Evolutionary conservation across 2,888 invertebrate species (phyloP).

Genomic region (Lasioglossum zephyrum): DNA sequence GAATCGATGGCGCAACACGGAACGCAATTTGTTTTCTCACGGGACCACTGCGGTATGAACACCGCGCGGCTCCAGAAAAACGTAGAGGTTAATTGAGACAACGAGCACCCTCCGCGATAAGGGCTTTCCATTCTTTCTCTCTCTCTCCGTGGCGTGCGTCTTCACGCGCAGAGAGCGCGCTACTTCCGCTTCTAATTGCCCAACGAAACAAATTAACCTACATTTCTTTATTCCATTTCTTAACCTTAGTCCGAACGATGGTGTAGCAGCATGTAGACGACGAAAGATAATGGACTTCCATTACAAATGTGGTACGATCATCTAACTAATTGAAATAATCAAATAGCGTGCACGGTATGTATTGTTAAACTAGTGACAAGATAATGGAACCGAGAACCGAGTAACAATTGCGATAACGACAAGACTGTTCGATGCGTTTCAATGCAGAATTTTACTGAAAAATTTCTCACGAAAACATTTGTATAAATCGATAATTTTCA

Average conservation of each 20-base stretch:
- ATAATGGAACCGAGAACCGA: background rate
- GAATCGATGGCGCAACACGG: slow-evolving; percentile 34
- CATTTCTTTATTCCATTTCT: slow-evolving; percentile 52
- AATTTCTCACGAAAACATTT: too few species aligned
- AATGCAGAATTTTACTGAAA: background rate
- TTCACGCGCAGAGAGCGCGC: slow-evolving; percentile 19
- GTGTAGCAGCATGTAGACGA: background rate
- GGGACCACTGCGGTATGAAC: slow-evolving; percentile 2
- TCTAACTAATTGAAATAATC: slow-evolving; percentile 1
- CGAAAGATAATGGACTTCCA: slow-evolving; percentile 1
- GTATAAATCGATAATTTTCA: too few species aligned
- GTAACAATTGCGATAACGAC: background rate
- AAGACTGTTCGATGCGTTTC: background rate
- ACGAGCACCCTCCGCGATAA: slow-evolving; percentile 25
- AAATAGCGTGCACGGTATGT: background rate
- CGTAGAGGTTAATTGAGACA: slow-evolving; percentile 32
- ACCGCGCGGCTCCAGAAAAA: slow-evolving; percentile 6
- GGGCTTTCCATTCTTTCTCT: slow-evolving; percentile 40
- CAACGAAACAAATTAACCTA: slow-evolving; percentile 53
- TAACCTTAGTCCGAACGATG: slow-evolving; percentile 12
- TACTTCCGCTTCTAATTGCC: slow-evolving; percentile 46
- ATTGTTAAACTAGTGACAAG: background rate
- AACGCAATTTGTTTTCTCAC: slow-evolving; percentile 11
- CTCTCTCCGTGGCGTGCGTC: slow-evolving; percentile 18
- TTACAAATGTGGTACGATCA: background rate